Evolutionary conservation across 2,113 vertebrate species (phyloP), one percentile per base, ranked within the genome.

Genomic region (Delphinus delphis): DNA sequence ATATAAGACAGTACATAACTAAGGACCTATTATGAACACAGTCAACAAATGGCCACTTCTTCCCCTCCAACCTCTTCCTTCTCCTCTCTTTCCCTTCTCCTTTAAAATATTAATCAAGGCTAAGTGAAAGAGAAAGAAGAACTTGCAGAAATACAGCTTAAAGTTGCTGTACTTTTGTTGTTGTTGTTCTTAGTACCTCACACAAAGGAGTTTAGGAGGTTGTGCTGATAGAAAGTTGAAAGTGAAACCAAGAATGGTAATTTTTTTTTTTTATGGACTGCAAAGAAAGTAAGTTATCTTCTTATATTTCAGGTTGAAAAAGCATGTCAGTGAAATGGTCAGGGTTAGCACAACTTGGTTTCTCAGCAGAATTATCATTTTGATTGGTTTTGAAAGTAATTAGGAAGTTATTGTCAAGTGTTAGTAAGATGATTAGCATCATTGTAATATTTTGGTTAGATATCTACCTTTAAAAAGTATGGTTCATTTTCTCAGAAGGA

Each of bases 341-440:
- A 71, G 14, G 26, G 20, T 36, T 12, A 67, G 65, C 17, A 71
- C 47, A 86, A 31, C 31, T 68, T 86, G 63, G 14, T n/a, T 58
- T 96, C 15, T 95, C 58, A 89, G 15, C 1, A 47, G 15, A 77
- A 71, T 12, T 25, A 28, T 33, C 47, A 31, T 50, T 91, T 65
- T 92, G n/a, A 76, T 44, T 50, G 50, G 4, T 74, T 31, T 97
- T 94, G 26, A 53, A 85, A 96, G n/a, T 44, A 62, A 67, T 96
- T 79, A 67, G 58, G 8, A 92, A 68, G 6, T 11, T 14, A 36
- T 53, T 38, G 7, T 77, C 14, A 93, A 63, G 26, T 53, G 9
- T 90, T 87, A n/a, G 2, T 65, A 68, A 68, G 20, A 87, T 77
- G 18, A 77, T 65, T 77, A 82, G 33, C 3, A 58, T 70, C 6